These are phyloP conservation scores for Habrosyne pyritoides DNA, from an alignment of 2,888 invertebrate genomes.

Conservation along the genomic window DNA sequence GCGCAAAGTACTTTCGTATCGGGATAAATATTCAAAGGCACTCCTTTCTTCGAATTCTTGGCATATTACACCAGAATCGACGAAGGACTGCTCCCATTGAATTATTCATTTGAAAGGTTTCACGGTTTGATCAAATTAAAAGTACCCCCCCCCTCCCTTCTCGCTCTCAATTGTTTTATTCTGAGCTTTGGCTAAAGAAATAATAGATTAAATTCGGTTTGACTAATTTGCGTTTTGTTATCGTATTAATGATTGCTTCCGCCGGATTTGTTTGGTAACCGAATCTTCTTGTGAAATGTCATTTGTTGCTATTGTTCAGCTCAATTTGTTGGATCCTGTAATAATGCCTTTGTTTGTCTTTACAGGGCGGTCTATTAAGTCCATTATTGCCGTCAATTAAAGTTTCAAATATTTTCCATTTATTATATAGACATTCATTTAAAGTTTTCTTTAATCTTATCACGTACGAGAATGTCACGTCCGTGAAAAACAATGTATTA, in stretches of 20 bases:
- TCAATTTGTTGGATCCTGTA: not conserved
- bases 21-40: constrained; percentile 42
- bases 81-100: constrained; percentile 28
- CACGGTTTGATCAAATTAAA: constrained; percentile 42
- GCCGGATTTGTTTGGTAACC: constrained; percentile 6
- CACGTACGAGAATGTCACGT: too few species aligned
- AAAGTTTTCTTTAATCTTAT: too few species aligned
- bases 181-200: constrained; percentile 25
- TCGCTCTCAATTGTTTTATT: constrained; percentile 16
- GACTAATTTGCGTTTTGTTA: constrained; percentile 24
- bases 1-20: constrained; percentile 23
- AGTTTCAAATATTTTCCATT: too few species aligned
- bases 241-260: constrained; percentile 22
- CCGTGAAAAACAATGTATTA: too few species aligned
- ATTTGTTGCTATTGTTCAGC: constrained; percentile 3
- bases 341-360: not conserved
- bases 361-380: not conserved
- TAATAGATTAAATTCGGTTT: constrained; percentile 35
- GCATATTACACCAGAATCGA: constrained; percentile 30
- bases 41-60: constrained; percentile 32
- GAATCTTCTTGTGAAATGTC: constrained; percentile 9
- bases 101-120: constrained; percentile 44
- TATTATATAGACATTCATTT: too few species aligned
- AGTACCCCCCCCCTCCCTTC: constrained; percentile 19
- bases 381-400: too few species aligned